Percentiles rank a stretch among this genome's conserved stretches.
Conservation (phyloP, 2,888 invertebrate species). For the Microdon myrmicae region DNA sequence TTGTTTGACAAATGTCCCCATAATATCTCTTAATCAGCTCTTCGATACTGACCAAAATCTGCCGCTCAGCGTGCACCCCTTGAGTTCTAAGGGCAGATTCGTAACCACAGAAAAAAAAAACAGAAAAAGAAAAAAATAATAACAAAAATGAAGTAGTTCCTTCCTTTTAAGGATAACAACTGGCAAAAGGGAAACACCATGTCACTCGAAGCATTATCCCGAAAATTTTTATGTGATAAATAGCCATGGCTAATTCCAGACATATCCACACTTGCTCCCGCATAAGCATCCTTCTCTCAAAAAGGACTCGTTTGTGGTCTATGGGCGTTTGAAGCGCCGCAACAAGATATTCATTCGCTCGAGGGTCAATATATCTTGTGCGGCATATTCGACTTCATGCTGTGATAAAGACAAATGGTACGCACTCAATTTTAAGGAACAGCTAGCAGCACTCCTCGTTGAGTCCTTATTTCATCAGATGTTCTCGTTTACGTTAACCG, state of each 20-base stretch:
- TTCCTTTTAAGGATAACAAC: conserved; percentile 41
- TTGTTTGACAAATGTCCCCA: conserved; percentile 25
- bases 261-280: conserved; percentile 37
- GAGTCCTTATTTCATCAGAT: conserved; percentile 21
- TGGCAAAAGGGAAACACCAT: conserved; percentile 49
- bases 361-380: conserved; percentile 53
- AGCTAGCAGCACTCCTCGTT: conserved; percentile 27
- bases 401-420: conserved; percentile 56
- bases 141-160: conserved; percentile 17
- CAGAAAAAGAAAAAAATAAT: conserved; percentile 7
- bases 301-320: conserved; percentile 24
- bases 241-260: conserved; percentile 44
- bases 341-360: conserved; percentile 43
- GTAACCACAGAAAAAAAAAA: conserved; percentile 13
- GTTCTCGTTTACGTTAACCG: conserved; percentile 19
- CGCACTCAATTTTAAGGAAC: conserved; percentile 48
- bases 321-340: conserved; percentile 29
- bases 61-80: conserved; percentile 38
- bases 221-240: conserved; percentile 45
- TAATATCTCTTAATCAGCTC: conserved; percentile 38
- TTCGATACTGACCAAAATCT: conserved; percentile 34
- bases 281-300: conserved; percentile 16
- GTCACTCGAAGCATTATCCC: conserved; percentile 47
- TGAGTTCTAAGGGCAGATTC: no score
- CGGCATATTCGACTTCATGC: conserved; percentile 54